Conservation (phyloP, 1,140 invertebrate species). For the Cylas formicarius region DNA sequence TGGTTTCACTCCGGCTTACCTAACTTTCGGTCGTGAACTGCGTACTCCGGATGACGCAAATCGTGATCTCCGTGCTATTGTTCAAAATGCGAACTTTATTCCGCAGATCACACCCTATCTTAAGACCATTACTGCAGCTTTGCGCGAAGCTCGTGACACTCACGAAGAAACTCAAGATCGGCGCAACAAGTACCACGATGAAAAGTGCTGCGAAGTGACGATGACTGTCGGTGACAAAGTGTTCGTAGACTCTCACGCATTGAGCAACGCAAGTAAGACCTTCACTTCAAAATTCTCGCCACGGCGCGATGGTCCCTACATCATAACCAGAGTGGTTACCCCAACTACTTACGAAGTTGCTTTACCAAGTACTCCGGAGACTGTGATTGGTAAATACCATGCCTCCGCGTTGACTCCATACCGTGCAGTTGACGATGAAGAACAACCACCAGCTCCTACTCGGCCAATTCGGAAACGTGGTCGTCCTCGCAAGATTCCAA, state of each 20-base stretch:
- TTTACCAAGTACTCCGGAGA: neutral
- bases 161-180: constrained; percentile 21
- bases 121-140: neutral
- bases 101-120: constrained; percentile 31
- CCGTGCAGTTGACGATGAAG: no score
- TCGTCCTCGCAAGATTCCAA: no score
- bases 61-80: constrained; percentile 28
- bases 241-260: constrained; percentile 29
- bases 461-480: no score
- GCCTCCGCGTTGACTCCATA: neutral
- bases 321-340: constrained; percentile 6
- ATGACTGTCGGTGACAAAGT: constrained; percentile 30
- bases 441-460: no score
- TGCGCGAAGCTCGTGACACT: constrained; percentile 1
- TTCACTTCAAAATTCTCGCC: constrained; percentile 37
- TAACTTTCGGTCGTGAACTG: constrained; percentile 35
- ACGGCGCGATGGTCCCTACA: constrained; percentile 27
- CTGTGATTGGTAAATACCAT: constrained; percentile 3
- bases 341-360: constrained; percentile 7
- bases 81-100: constrained; percentile 30
- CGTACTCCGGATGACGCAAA: constrained; percentile 27
- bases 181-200: constrained; percentile 24
- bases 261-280: constrained; percentile 27
- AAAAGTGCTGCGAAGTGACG: constrained; percentile 13
- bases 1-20: constrained; percentile 40